A percentile compares a stretch with the other conserved stretches of the same genome.
Conservation (phyloP, 1,140 invertebrate species). For the Drosophila triauraria region DNA sequence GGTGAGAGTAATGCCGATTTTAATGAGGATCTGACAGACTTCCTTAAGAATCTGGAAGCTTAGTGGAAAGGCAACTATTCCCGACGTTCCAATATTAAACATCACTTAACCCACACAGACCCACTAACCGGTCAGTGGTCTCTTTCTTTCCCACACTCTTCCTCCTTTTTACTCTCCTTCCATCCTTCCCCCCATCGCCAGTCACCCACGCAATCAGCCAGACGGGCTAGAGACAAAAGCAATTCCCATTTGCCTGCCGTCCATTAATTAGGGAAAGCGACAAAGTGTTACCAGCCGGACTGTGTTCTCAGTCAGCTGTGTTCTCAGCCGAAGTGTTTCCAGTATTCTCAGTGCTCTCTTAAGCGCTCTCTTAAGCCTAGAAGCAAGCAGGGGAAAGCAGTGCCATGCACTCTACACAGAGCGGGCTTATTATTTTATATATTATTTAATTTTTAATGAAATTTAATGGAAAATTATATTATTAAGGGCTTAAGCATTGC, state of each 20-base stretch:
- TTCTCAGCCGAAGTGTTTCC: conserved; percentile 23
- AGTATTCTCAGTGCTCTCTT: conserved; percentile 51
- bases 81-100: conserved; percentile 46
- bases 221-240: conserved; percentile 31
- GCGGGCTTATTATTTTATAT: neutral
- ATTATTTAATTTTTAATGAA: neutral
- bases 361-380: conserved; percentile 28
- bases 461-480: neutral
- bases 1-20: neutral
- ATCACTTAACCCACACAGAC: conserved; percentile 44
- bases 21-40: conserved; percentile 4
- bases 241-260: conserved; percentile 21
- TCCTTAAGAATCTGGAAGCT: conserved; percentile 5
- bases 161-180: no score
- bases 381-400: neutral
- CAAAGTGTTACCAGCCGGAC: conserved; percentile 13
- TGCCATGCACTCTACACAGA: neutral
- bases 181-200: neutral
- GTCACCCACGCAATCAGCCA: conserved; percentile 5
- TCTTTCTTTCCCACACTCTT: no score
- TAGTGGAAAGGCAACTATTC: neutral
- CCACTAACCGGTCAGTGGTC: conserved; percentile 30
- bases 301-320: conserved; percentile 5
- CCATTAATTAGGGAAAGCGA: conserved; percentile 16
- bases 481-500: neutral